These are phyloP conservation scores for Xestia sexstrigata DNA, from an alignment of 2,888 invertebrate genomes.

Conservation along the genomic window DNA sequence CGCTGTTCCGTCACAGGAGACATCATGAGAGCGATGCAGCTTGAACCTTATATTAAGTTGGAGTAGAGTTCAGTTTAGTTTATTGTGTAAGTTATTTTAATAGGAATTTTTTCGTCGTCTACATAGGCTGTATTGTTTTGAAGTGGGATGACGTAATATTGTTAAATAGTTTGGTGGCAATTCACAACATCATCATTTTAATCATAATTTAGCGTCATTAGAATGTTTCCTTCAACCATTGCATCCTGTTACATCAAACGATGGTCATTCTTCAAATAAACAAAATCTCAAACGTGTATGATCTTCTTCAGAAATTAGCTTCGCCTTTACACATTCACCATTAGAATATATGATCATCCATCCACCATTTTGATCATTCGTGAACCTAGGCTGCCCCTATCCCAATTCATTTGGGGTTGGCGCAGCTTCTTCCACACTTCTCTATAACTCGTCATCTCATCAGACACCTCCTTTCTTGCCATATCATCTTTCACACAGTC, in stretches of 20 bases:
- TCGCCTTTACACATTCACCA: background rate
- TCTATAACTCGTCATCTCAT: too few species aligned
- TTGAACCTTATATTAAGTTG: conserved; percentile 85
- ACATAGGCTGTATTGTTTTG: background rate
- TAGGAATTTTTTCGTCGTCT: background rate
- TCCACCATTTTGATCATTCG: background rate
- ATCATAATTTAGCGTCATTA: background rate
- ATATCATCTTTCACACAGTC: too few species aligned
- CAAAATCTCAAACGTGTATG: background rate
- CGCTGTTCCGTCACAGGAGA: conserved; percentile 89
- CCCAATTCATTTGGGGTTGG: too few species aligned
- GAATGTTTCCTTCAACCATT: background rate
- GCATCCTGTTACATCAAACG: background rate
- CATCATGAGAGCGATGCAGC: conserved; percentile 89
- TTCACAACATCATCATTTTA: background rate
- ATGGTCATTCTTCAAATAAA: background rate
- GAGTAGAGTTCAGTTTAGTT: conserved; percentile 53
- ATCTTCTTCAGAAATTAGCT: background rate
- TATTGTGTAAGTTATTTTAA: background rate
- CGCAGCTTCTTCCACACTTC: too few species aligned
- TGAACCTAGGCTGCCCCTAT: too few species aligned
- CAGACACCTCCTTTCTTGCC: too few species aligned
- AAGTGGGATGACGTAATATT: background rate
- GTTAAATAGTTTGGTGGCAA: background rate
- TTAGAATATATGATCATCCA: background rate